Evolutionary conservation across 92 coral and sea anemone genomes (phyloP), one percentile per base, ranked within the genome.

Genomic region (Actinostola sp.): DNA sequence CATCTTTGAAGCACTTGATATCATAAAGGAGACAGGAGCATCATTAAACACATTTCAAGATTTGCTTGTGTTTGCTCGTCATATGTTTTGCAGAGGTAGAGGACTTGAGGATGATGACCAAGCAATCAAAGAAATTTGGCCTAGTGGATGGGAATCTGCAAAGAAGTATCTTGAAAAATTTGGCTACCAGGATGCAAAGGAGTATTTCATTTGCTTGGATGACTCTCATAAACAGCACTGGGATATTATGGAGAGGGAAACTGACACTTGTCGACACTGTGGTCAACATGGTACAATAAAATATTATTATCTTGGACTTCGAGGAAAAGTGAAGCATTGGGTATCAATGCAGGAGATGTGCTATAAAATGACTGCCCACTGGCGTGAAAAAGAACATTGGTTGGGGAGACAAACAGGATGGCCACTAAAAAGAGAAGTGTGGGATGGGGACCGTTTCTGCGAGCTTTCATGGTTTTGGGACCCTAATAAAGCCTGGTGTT

Each of bases 381-480:
- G 93, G 93, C 20, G 44, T 14, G 79, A 88, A 21, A 81, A 72
- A 73, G 92, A 81, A n/a, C 82, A 77, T 69, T 82, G 92, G 92
- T 24, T 88, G 17, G 33, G 70, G 58, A 73, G 84, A 84, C 56
- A 31, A 51, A 58, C 53, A 48, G 63, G 65, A 28, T 68, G 55
- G 19, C 30, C 66, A 9, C 39, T 70, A 11, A 76, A 82, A 33
- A 70, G 51, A 41, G 88, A 82, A 71, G 79, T 82, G 19, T 76
- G 87, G 88, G 84, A 71, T 71, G 92, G 88, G 1, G 41, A 66
- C 2, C 60, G 84, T 45, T 86, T 81, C 67, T 21, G 77, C 25
- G 84, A 86, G 46, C 67, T 76, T 44, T 46, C 84, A 17, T 86
- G 88, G 92, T 82, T 86, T 55, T 71, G 88, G 92, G 54, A 82